Evolutionary conservation across 2,888 invertebrate species (phyloP), one percentile per base, ranked within the genome.

Genomic region (Diloba caeruleocephala): DNA sequence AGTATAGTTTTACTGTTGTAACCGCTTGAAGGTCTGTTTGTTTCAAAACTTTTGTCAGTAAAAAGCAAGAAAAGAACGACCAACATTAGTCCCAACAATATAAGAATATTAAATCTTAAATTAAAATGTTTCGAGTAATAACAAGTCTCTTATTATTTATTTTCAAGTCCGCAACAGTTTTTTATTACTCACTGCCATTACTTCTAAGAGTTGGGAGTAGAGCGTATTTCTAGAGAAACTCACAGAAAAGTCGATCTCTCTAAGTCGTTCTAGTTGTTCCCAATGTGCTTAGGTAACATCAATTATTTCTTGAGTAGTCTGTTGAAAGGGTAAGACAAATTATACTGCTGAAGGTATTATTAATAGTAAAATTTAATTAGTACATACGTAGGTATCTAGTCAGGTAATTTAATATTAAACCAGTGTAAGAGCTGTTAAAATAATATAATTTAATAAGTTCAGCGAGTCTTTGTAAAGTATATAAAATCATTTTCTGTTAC

Each of bases 81-180:
- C 2, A 23, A 12, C 42, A 25, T 44, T 50, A 25, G n/a, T 31
- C 17, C 12, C 4, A 31, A 19, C 25, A 26, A 38, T 17, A 32
- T 43, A 42, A 42, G 32, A 26, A 36, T 51, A 39, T 60, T 51
- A 61, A n/a, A n/a, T n/a, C 62, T 60, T 67, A 60, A 67, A 66
- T 66, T 60, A 43, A 60, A 66, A 39, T 50, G 43, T 59, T 58
- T 33, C 25, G 41, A 48, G 37, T 42, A 21, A 10, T 31, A 26
- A 32, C 25, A 63, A 55, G 14, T 37, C 39, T 28, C 6, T 41
- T 45, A 29, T 31, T 50, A 54, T 68, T 61, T 38, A 62, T 38
- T 42, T 53, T 42, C 23, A 25, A 14, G 23, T 29, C 44, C 26
- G 17, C 54, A 61, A 53, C 25, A 45, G 41, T 29, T 61, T 61